Conservation (phyloP, 2,888 invertebrate species). For the Pristionchus mayeri region DNA sequence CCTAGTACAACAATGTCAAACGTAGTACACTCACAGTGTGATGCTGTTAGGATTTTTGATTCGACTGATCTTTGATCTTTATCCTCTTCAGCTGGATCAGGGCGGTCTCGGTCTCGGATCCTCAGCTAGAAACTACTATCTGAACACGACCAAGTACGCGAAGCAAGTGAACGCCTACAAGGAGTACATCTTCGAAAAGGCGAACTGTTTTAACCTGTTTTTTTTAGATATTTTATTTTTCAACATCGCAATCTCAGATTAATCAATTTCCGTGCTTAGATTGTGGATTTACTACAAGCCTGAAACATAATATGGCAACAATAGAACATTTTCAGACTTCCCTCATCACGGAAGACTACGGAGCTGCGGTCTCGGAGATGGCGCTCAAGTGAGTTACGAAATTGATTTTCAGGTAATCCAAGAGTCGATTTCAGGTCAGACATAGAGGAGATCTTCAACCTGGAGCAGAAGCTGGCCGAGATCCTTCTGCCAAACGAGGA, state of each 20-base stretch:
- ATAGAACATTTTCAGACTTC: not conserved
- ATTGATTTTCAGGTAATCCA: not conserved
- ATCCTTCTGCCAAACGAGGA: constrained; percentile 74
- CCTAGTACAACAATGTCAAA: too few species aligned
- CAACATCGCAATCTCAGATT: too few species aligned
- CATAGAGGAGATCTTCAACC: constrained; percentile 70
- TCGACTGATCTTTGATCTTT: not conserved
- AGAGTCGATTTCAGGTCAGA: constrained; percentile 54
- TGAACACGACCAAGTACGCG: constrained; percentile 72
- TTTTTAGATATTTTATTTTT: too few species aligned
- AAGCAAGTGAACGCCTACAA: constrained; percentile 75
- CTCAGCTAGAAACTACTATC: constrained; percentile 73
- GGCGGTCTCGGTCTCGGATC: constrained; percentile 73
- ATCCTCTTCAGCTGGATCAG: constrained; percentile 70
- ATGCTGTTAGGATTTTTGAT: not conserved
- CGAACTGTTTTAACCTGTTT: not conserved
- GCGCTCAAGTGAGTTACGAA: constrained; percentile 37
- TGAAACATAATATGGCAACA: too few species aligned
- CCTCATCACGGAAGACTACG: constrained; percentile 46
- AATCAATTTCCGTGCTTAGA: too few species aligned
- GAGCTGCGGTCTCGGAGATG: constrained; percentile 39
- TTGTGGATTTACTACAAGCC: too few species aligned
- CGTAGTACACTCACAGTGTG: too few species aligned
- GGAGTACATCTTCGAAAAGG: constrained; percentile 66
- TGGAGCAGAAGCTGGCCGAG: constrained; percentile 71